Conservation (phyloP, 2,113 vertebrate genomes). For the Crotalus helleri region DNA sequence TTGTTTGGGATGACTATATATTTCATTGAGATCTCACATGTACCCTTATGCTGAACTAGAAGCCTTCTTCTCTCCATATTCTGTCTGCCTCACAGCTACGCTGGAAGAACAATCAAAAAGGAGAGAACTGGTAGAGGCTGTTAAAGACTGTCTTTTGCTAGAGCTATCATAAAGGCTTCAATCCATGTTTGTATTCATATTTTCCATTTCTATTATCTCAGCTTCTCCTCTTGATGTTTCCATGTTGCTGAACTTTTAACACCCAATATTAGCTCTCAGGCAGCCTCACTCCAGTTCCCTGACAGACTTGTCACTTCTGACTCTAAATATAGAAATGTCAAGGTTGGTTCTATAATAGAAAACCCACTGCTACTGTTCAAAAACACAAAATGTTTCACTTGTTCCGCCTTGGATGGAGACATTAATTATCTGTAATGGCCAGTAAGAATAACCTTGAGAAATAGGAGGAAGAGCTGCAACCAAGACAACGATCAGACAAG, state of each 20-base stretch:
- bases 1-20: not conserved
- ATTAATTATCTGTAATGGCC: not conserved
- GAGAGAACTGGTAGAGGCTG: not conserved
- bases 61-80: not conserved
- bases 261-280: not conserved
- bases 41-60: not conserved
- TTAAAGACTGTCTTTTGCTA: slow-evolving; percentile 8
- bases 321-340: slow-evolving; percentile 20
- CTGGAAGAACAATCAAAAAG: not conserved
- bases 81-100: not conserved
- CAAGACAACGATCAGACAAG: not conserved
- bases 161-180: not conserved
- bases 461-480: not conserved
- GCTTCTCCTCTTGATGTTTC: slow-evolving; percentile 8
- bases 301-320: not conserved
- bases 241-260: not conserved
- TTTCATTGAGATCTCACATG: not conserved
- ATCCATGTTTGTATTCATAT: not conserved
- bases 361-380: not conserved
- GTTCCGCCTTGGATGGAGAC: not conserved
- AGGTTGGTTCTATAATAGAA: not conserved
- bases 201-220: not conserved
- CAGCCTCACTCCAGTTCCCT: not conserved
- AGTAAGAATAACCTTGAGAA: not conserved
- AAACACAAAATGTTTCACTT: not conserved